phyloP scores from a whole-genome alignment of 1,140 invertebrate species.

The Papilio dardanus region DNA sequence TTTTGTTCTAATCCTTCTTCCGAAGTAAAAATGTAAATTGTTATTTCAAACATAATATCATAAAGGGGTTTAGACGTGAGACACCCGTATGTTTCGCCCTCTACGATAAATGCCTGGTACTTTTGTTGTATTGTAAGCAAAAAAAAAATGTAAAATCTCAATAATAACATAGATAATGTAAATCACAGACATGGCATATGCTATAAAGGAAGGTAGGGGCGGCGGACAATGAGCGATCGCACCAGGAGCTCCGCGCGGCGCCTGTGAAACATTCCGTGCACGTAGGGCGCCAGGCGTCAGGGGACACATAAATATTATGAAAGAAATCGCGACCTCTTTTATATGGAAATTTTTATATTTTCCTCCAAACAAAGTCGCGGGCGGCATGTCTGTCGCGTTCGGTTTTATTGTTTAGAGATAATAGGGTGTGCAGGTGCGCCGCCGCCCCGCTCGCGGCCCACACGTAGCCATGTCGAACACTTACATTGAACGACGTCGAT shows the following conservation, averaged over 20 bases:
- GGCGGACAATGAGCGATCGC: conserved; percentile 54
- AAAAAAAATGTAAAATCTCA: conserved; percentile 39
- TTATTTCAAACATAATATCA: too few relatives aligned
- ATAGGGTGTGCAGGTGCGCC: conserved; percentile 47
- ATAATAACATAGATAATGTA: conserved; percentile 25
- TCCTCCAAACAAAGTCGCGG: conserved; percentile 49
- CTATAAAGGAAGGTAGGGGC: conserved; percentile 37
- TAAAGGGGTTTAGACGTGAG: neutral
- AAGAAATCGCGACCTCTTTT: conserved; percentile 66
- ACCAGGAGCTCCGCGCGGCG: conserved; percentile 35
- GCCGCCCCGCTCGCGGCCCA: neutral
- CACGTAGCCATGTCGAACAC: neutral
- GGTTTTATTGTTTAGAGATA: conserved; percentile 61
- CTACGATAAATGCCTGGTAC: neutral
- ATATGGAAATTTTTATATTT: conserved; percentile 79
- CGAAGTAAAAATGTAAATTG: too few relatives aligned
- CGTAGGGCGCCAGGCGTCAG: conserved; percentile 59
- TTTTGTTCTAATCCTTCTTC: neutral
- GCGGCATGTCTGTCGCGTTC: conserved; percentile 56
- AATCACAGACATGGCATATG: conserved; percentile 48
- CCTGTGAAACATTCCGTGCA: conserved; percentile 51
- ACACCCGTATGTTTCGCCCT: neutral
- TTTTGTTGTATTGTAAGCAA: conserved; percentile 12
- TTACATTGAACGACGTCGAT: conserved; percentile 17
- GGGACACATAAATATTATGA: conserved; percentile 74